Percentiles rank a stretch among this genome's conserved stretches.
Conservation (phyloP, 92 coral and sea anemone genomes). For the Umimayanthus chanpuru region DNA sequence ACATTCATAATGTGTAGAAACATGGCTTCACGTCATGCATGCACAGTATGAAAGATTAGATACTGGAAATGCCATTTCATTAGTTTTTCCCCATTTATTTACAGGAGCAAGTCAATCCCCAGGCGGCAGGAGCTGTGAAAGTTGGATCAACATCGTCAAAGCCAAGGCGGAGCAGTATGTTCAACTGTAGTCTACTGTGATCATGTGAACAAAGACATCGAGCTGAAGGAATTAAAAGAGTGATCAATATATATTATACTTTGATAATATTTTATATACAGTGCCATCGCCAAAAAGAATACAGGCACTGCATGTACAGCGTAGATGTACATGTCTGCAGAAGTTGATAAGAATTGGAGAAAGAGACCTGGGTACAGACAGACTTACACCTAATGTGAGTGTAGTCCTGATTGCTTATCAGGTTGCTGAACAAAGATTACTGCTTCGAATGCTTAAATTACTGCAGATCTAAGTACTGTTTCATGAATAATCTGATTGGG, state of each 20-base stretch:
- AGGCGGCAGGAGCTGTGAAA: slow-evolving; percentile 73
- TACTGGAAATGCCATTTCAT: not conserved
- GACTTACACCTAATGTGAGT: too few relatives aligned
- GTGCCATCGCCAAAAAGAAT: not conserved
- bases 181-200: slow-evolving; percentile 35
- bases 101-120: slow-evolving; percentile 85
- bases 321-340: not conserved
- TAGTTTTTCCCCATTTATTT: not conserved
- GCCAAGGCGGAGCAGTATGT: slow-evolving; percentile 26
- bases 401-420: too few relatives aligned
- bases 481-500: too few relatives aligned
- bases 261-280: slow-evolving; percentile 23
- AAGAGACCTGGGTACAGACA: not conserved
- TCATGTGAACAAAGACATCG: slow-evolving; percentile 1
- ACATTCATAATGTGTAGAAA: too few relatives aligned
- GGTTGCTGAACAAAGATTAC: too few relatives aligned
- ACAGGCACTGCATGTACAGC: not conserved
- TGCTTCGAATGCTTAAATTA: too few relatives aligned
- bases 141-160: slow-evolving; percentile 45
- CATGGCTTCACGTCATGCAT: not conserved
- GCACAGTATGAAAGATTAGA: not conserved
- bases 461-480: too few relatives aligned
- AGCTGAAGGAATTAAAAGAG: not conserved
- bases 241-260: not conserved
- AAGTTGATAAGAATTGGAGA: not conserved